phyloP scores from a whole-genome alignment of 2,888 invertebrate genomes.

The Neuroscelio doddi region DNA sequence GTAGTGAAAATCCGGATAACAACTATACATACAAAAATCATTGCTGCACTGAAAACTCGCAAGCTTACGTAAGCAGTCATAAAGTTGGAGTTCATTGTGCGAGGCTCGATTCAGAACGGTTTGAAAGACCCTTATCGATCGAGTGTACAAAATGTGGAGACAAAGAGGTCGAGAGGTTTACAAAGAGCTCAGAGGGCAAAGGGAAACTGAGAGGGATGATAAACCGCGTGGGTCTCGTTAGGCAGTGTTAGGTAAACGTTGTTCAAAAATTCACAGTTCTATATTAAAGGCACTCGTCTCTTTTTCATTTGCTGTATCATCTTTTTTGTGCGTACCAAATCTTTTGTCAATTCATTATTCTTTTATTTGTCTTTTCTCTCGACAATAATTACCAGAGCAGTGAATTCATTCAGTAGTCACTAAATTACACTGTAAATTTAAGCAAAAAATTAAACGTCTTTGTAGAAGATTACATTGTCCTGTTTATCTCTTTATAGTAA shows the following conservation, averaged over 20 bases:
- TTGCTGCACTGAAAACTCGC: constrained; percentile 24
- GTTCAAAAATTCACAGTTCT: constrained; percentile 55
- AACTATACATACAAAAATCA: constrained; percentile 26
- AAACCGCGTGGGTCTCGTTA: constrained; percentile 51
- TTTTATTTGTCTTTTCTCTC: constrained; percentile 4
- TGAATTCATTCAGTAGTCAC: constrained; percentile 6
- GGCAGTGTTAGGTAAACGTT: constrained; percentile 49
- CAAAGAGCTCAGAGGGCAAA: constrained; percentile 31
- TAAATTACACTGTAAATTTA: background rate
- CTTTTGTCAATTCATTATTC: constrained; percentile 18
- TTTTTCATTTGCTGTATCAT: constrained; percentile 20
- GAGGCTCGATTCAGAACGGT: constrained; percentile 38
- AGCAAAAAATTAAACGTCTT: too few relatives aligned
- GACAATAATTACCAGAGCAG: constrained; percentile 1
- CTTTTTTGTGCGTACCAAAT: constrained; percentile 16
- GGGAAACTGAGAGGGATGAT: constrained; percentile 41
- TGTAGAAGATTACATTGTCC: too few relatives aligned
- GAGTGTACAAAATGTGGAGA: constrained; percentile 44
- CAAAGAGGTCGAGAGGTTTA: constrained; percentile 38
- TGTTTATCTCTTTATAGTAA: too few relatives aligned
- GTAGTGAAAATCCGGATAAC: constrained; percentile 1
- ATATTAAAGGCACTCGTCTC: constrained; percentile 49
- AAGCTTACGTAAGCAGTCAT: constrained; percentile 18
- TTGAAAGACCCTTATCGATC: constrained; percentile 44
- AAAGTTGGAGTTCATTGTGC: constrained; percentile 34